Percentiles rank a stretch among this genome's conserved stretches.
Evolutionary conservation across 1,140 invertebrate genomes (phyloP).

Genomic region (Nautilus pompilius): DNA sequence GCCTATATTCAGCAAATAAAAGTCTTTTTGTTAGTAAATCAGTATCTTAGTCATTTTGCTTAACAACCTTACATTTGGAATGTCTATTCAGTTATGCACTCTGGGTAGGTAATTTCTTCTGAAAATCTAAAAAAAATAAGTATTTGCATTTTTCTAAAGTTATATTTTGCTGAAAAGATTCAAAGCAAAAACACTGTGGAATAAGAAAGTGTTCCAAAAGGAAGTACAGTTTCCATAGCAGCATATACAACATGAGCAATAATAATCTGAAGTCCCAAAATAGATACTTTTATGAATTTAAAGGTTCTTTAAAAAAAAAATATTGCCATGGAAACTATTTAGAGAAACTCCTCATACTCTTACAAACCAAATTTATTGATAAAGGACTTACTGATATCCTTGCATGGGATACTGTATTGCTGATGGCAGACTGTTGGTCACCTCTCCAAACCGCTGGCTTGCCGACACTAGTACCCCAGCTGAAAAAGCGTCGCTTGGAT

Average conservation of each 20-base stretch:
- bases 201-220: not conserved
- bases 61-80: too few relatives aligned
- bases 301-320: not conserved
- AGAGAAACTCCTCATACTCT: too few relatives aligned
- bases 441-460: constrained; percentile 5
- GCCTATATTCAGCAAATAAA: too few relatives aligned
- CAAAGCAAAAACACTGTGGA: not conserved
- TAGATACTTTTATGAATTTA: constrained; percentile 6
- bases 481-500: constrained; percentile 13
- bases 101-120: too few relatives aligned
- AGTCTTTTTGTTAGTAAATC: too few relatives aligned
- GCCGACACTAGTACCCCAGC: constrained; percentile 4
- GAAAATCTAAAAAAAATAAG: too few relatives aligned
- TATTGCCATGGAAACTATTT: not conserved
- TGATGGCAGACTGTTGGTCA: constrained; percentile 8
- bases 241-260: not conserved
- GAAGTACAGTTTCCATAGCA: not conserved
- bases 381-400: constrained; percentile 13
- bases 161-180: too few relatives aligned
- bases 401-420: constrained; percentile 21
- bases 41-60: too few relatives aligned
- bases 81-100: too few relatives aligned
- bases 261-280: not conserved
- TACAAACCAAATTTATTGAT: not conserved
- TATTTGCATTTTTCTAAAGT: too few relatives aligned